Percentiles rank a stretch among this genome's conserved stretches.
Conservation (phyloP, 2,797 vertebrate species). For the Tadarida brasiliensis region DNA sequence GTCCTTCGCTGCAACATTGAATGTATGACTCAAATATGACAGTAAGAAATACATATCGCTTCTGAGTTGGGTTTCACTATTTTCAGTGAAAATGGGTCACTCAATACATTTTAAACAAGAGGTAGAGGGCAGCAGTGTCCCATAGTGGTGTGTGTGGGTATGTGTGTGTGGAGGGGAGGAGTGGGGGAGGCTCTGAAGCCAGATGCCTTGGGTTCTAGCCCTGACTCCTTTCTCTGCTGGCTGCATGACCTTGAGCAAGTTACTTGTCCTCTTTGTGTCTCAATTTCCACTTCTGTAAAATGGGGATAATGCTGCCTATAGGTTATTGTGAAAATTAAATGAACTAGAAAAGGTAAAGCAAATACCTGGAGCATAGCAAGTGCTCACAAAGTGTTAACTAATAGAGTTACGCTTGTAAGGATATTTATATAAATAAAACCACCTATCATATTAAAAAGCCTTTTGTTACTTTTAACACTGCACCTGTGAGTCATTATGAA, state of each 20-base stretch:
- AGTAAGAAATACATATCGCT: not conserved
- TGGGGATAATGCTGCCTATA: not conserved
- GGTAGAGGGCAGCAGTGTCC: not conserved
- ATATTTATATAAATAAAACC: not conserved
- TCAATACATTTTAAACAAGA: not conserved
- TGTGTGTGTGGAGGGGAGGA: too few species aligned
- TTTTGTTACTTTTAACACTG: not conserved
- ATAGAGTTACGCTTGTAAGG: not conserved
- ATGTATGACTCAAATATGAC: not conserved
- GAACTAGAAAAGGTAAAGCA: slow-evolving; percentile 42
- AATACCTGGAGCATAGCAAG: not conserved
- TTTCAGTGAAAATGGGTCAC: not conserved
- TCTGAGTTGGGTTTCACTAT: slow-evolving; percentile 1
- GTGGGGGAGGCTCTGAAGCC: not conserved
- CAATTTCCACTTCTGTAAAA: slow-evolving; percentile 1
- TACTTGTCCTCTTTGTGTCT: not conserved
- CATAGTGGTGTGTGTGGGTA: not conserved
- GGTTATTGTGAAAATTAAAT: not conserved
- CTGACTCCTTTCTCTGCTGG: not conserved
- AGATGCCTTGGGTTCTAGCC: not conserved
- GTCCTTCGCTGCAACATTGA: not conserved
- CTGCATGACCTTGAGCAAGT: not conserved
- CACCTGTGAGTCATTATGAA: not conserved
- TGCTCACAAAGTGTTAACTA: not conserved
- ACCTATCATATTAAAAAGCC: not conserved